A percentile compares a stretch with the other conserved stretches of the same genome.
Evolutionary conservation across 2,888 invertebrate genomes (phyloP).

Genomic region (Scelioninae gen. 2): DNA sequence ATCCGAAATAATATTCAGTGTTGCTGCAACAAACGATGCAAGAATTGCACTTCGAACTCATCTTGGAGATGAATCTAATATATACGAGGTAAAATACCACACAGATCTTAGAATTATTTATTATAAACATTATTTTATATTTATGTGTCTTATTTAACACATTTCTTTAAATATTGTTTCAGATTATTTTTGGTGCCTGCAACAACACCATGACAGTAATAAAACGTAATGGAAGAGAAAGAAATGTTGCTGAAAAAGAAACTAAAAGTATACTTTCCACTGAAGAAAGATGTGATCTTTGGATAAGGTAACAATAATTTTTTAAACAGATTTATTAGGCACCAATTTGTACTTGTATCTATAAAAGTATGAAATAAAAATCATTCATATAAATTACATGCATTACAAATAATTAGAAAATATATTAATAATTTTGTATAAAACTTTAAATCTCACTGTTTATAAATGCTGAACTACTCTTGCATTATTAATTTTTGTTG

Average conservation of each 20-base stretch:
- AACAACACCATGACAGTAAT: conserved; percentile 66
- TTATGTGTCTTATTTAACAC: no score
- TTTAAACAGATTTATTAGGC: no score
- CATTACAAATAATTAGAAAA: no score
- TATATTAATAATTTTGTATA: no score
- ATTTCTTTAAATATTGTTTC: no score
- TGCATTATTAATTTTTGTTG: no score
- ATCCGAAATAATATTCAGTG: conserved; percentile 60
- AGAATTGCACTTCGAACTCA: conserved; percentile 67
- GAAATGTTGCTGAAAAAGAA: conserved; percentile 63
- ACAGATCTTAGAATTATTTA: neutral
- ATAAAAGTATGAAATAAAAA: no score
- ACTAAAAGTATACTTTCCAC: conserved; percentile 63
- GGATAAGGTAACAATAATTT: conserved; percentile 67
- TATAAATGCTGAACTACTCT: no score
- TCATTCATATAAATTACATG: no score
- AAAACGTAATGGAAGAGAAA: conserved; percentile 62
- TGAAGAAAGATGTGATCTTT: conserved; percentile 61
- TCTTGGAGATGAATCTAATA: conserved; percentile 65
- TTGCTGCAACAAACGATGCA: conserved; percentile 66
- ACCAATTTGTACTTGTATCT: no score
- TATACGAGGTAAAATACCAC: conserved; percentile 64
- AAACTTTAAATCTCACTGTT: no score
- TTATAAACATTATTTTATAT: no score
- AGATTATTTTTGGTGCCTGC: conserved; percentile 67